Evolutionary conservation across 2,113 vertebrate species (phyloP).

Genomic region (Turnix velox): DNA sequence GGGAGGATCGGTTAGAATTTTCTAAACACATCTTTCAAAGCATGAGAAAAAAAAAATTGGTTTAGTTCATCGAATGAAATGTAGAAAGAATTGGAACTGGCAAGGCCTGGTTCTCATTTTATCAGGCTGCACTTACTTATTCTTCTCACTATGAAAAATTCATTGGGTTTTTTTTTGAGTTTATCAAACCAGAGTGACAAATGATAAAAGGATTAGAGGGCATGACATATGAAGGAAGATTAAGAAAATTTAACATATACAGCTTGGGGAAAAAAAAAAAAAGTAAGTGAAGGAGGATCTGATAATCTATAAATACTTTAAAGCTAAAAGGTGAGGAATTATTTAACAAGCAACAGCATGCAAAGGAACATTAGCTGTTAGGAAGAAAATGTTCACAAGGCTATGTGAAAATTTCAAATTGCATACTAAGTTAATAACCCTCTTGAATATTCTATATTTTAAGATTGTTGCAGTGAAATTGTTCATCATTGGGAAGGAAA

Average conservation of each 20-base stretch:
- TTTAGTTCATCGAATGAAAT: not conserved
- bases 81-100: conserved; percentile 1
- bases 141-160: conserved; percentile 53
- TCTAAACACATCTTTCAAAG: not conserved
- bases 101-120: conserved; percentile 11
- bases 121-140: conserved; percentile 13
- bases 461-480: not conserved
- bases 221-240: conserved; percentile 53
- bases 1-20: not conserved
- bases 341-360: conserved; percentile 59
- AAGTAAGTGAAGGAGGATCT: conserved; percentile 62
- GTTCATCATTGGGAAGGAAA: conserved; percentile 21
- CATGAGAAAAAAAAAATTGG: not conserved
- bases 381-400: conserved; percentile 38
- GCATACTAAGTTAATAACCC: conserved; percentile 20
- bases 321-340: conserved; percentile 67
- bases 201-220: conserved; percentile 60
- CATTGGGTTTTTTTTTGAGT: conserved; percentile 32
- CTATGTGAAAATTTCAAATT: conserved; percentile 38
- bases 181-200: conserved; percentile 58
- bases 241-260: conserved; percentile 65
- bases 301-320: conserved; percentile 66
- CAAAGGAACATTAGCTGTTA: conserved; percentile 55
- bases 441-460: conserved; percentile 41
- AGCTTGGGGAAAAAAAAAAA: conserved; percentile 53